Percentiles rank a stretch among this genome's conserved stretches.
These are phyloP conservation scores for Anticlea derivata DNA, from an alignment of 2,888 invertebrate genomes.

Conservation along the genomic window DNA sequence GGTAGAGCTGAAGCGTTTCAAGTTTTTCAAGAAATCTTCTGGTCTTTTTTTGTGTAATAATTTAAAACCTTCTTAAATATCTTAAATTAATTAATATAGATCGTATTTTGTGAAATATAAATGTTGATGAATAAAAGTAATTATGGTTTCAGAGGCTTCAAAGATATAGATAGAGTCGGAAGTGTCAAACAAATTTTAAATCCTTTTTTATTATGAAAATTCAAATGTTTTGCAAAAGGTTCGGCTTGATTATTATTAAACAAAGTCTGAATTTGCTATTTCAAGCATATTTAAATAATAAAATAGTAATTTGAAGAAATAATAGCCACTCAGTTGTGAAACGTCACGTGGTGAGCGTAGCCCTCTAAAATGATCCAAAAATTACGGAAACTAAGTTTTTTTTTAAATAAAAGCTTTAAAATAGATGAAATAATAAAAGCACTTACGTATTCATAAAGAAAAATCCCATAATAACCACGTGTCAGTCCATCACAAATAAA, in stretches of 20 bases:
- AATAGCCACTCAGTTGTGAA: not conserved
- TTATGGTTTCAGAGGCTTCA: not conserved
- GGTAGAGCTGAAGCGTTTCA: not conserved
- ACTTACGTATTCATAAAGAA: constrained; percentile 55
- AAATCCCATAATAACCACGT: constrained; percentile 45
- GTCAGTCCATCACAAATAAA: constrained; percentile 37
- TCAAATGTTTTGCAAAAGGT: not conserved
- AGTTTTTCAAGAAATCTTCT: too few species aligned
- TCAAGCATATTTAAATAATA: not conserved
- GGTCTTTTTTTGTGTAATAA: not conserved
- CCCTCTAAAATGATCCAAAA: constrained; percentile 20
- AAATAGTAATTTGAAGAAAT: not conserved
- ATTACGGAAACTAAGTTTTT: constrained; percentile 3
- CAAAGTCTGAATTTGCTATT: not conserved
- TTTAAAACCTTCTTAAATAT: not conserved
- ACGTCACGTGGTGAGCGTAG: constrained; percentile 23
- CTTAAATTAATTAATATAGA: not conserved
- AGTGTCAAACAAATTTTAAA: not conserved
- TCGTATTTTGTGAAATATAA: not conserved
- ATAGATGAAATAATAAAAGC: constrained; percentile 39
- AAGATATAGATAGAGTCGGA: not conserved
- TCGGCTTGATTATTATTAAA: not conserved
- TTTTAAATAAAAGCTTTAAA: constrained; percentile 15
- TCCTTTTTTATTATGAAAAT: not conserved
- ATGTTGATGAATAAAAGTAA: not conserved